Conservation (phyloP, 2,797 vertebrate genomes). For the Tachyglossus aculeatus region DNA sequence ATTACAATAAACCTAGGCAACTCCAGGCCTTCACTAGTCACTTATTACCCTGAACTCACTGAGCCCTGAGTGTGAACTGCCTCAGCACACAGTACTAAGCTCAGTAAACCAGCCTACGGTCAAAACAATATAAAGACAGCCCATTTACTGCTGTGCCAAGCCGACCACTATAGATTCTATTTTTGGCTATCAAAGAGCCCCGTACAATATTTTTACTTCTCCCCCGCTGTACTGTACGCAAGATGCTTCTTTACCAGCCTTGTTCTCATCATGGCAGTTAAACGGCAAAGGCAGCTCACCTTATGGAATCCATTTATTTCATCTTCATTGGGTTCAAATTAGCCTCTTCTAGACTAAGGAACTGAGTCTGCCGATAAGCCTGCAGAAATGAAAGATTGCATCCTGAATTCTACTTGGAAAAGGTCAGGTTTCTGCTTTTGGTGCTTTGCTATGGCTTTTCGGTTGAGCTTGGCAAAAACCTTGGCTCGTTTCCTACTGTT, state of each 20-base stretch:
- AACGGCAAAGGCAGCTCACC: background rate
- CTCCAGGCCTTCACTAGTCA: too few relatives aligned
- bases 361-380: background rate
- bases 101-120: background rate
- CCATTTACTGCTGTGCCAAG: background rate
- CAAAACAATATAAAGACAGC: background rate
- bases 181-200: background rate
- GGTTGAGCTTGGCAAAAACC: background rate
- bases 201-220: background rate
- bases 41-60: too few relatives aligned
- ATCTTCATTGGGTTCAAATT: background rate
- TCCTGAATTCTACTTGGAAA: background rate
- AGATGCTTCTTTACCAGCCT: background rate
- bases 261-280: background rate
- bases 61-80: too few relatives aligned
- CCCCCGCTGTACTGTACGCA: rapidly evolving
- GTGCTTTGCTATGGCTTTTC: background rate
- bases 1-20: too few relatives aligned
- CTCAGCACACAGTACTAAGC: background rate
- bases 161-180: rapidly evolving
- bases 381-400: background rate
- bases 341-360: background rate
- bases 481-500: slow-evolving; percentile 2
- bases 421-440: background rate
- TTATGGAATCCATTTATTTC: background rate